phyloP scores from a whole-genome alignment of 2,888 invertebrate species.

The Perithous albicinctus region DNA sequence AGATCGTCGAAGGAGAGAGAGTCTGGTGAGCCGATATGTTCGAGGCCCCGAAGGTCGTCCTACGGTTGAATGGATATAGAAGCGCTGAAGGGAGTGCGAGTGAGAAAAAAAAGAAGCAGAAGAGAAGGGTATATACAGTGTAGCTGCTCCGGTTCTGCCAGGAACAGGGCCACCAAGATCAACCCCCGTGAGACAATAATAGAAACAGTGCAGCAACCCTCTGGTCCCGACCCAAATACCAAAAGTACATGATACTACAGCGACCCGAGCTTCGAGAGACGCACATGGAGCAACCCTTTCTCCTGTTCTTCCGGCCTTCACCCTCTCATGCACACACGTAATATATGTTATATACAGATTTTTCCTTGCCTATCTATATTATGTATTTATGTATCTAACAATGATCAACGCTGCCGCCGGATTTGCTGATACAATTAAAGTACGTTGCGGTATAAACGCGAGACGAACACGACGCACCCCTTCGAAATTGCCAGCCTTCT shows the following conservation, averaged over 20 bases:
- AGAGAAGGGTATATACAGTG: conserved; percentile 32
- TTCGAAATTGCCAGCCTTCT: conserved; percentile 44
- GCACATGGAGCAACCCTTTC: conserved; percentile 39
- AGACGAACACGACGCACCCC: conserved; percentile 62
- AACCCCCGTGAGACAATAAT: conserved; percentile 83
- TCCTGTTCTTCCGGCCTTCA: conserved; percentile 32
- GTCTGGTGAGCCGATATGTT: conserved; percentile 43
- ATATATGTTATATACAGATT: conserved; percentile 35
- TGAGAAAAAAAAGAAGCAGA: conserved; percentile 16
- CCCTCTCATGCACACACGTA: conserved; percentile 42
- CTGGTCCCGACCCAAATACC: conserved; percentile 77
- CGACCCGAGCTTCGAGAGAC: conserved; percentile 20
- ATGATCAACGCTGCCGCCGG: conserved; percentile 40
- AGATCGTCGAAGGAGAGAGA: conserved; percentile 5
- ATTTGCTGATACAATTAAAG: conserved; percentile 81
- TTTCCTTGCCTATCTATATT: conserved; percentile 33
- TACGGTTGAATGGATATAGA: conserved; percentile 61
- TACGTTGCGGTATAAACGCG: conserved; percentile 79
- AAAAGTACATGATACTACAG: conserved; percentile 77
- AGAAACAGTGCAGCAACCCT: conserved; percentile 81
- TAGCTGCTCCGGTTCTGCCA: conserved; percentile 27
- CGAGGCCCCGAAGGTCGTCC: conserved; percentile 50
- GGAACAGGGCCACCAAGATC: conserved; percentile 62
- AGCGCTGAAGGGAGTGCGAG: conserved; percentile 49
- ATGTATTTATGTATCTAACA: conserved; percentile 55